phyloP scores from a whole-genome alignment of 2,888 invertebrate genomes.

The Deilephila porcellus region DNA sequence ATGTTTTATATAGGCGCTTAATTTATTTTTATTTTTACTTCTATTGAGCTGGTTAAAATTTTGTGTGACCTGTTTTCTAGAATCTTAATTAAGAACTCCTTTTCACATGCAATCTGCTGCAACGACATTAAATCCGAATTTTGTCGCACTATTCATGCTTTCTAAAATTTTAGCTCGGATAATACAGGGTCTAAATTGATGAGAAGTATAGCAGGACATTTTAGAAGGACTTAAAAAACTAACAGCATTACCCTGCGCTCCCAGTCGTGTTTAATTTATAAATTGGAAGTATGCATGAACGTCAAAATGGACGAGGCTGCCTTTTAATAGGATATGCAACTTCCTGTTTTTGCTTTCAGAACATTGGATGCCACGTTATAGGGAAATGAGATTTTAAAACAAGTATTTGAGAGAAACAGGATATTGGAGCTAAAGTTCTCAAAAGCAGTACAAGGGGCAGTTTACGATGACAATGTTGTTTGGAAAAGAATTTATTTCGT shows the following conservation, averaged over 20 bases:
- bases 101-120: too few species aligned
- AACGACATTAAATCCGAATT: too few species aligned
- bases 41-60: too few species aligned
- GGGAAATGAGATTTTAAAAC: not conserved
- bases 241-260: not conserved
- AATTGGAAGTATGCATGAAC: not conserved
- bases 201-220: not conserved
- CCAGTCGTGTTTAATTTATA: not conserved
- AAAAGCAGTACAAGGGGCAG: too few species aligned
- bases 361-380: not conserved
- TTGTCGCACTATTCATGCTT: too few species aligned
- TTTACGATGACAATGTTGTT: too few species aligned
- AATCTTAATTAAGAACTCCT: too few species aligned
- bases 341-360: not conserved
- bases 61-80: too few species aligned
- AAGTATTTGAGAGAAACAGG: not conserved
- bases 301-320: not conserved
- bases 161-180: not conserved
- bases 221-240: not conserved
- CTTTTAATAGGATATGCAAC: constrained; percentile 6
- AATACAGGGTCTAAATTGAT: not conserved
- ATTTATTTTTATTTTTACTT: too few species aligned
- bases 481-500: too few species aligned
- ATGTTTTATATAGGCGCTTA: too few species aligned
- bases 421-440: not conserved